Evolutionary conservation across 2,888 invertebrate genomes (phyloP), one percentile per base, ranked within the genome.

Genomic region (Beris chalybata): DNA sequence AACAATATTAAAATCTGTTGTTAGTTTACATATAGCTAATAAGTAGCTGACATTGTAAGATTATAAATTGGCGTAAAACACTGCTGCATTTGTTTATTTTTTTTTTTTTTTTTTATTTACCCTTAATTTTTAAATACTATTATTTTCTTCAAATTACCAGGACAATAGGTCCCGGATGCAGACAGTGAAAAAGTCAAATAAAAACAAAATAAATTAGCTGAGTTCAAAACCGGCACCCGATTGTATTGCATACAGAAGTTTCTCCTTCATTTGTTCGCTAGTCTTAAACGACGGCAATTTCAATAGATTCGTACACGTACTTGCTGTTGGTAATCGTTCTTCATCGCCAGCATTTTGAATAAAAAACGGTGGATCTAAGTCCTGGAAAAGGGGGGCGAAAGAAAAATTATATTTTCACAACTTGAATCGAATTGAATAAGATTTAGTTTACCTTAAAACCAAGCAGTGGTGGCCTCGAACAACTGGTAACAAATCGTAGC

Each of bases 401-500:
- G 48, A 44, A 30, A 44, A 15, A 48, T 13, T n/a, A n/a, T 48
- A 22, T 2, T 22, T n/a, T 22, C 22, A 22, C 22, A 22, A 22
- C 22, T 22, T 22, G 22, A 22, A 38, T 4, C 1, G 7, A 38
- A 38, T 38, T 29, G 13, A 57, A n/a, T n/a, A 58, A 67, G 12
- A 0, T 57, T 11, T 13, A 45, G 47, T 74, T 74, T 78, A 95
- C 96, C 87, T 95, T 96, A 77, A 99, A 99, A 3, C 99, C 99
- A 48, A 99, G 83, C 31, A 99, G 83, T 0, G 99, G 99, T 4
- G 98, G 96, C 67, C 97, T 83, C 0, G 98, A 98, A 77, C 98
- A 98, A 77, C 97, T 96, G 3, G 99, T 99, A 50, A 98, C 97
- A 82, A 99, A 99, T 82, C 97, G 97, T 7, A 99, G 84, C 63